These are phyloP conservation scores for Takifugu flavidus DNA, from an alignment of 2,113 vertebrate genomes.

Conservation along the genomic window DNA sequence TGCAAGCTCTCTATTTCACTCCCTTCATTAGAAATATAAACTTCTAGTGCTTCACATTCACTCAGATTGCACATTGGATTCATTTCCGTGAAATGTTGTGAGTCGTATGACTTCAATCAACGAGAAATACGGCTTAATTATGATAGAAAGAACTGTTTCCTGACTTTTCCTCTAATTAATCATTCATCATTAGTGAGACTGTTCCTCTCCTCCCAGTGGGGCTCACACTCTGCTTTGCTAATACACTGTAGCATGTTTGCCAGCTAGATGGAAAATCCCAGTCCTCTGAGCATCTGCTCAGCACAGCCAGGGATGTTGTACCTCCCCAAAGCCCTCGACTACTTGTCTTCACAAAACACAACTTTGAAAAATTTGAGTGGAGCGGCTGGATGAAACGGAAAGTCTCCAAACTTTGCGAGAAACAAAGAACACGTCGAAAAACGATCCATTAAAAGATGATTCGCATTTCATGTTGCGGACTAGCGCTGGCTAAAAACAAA, in stretches of 20 bases:
- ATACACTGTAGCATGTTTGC: constrained; percentile 45
- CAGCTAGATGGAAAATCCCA: constrained; percentile 40
- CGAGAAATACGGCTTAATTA: constrained; percentile 20
- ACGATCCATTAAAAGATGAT: background rate
- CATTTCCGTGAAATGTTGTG: background rate
- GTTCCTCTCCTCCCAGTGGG: constrained; percentile 6
- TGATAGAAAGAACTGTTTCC: constrained; percentile 1
- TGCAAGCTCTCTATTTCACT: too few species aligned
- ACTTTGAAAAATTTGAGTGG: constrained; percentile 16
- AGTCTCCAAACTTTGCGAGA: background rate
- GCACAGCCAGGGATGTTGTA: constrained; percentile 28
- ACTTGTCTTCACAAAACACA: constrained; percentile 45
- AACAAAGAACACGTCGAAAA: background rate
- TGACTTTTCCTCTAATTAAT: constrained; percentile 37
- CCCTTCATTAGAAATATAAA: too few species aligned
- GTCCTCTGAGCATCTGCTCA: constrained; percentile 45
- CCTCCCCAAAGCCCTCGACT: constrained; percentile 41
- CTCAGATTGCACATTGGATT: background rate
- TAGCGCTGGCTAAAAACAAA: too few species aligned
- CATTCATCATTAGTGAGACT: constrained; percentile 31
- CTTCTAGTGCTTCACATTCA: background rate
- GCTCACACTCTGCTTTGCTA: constrained; percentile 26
- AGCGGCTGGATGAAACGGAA: constrained; percentile 18
- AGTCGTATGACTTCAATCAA: constrained; percentile 3
- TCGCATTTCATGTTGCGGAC: too few species aligned